Conservation (phyloP, 2,888 invertebrate genomes). For the Ceraclea dissimilis region DNA sequence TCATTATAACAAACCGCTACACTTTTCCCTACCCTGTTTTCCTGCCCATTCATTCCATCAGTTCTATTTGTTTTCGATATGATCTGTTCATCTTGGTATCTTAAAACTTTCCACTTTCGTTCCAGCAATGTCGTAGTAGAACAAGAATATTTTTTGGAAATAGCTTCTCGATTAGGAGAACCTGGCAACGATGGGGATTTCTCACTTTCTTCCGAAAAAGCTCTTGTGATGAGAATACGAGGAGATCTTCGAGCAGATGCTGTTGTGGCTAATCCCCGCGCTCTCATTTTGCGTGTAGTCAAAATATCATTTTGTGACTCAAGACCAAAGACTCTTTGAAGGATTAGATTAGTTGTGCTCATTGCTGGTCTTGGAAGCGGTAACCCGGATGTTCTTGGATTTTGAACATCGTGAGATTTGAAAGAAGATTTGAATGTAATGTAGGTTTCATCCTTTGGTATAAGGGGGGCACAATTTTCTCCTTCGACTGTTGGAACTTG, state of each 20-base stretch:
- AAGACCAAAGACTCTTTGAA: constrained; percentile 52
- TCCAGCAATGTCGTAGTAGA: constrained; percentile 36
- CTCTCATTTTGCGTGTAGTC: constrained; percentile 27
- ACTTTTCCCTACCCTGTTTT: not conserved
- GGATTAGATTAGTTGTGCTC: constrained; percentile 51
- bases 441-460: constrained; percentile 29
- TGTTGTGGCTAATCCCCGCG: constrained; percentile 27
- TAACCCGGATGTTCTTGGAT: constrained; percentile 39
- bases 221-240: constrained; percentile 63
- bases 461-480: constrained; percentile 27
- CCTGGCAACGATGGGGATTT: constrained; percentile 41
- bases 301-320: constrained; percentile 31
- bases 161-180: constrained; percentile 32
- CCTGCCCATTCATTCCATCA: constrained; percentile 29
- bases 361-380: constrained; percentile 46
- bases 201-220: constrained; percentile 66
- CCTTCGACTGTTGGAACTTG: constrained; percentile 53
- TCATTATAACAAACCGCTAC: constrained; percentile 10
- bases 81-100: constrained; percentile 27
- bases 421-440: constrained; percentile 28
- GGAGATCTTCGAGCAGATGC: constrained; percentile 50
- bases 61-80: constrained; percentile 29
- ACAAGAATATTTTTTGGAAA: constrained; percentile 35
- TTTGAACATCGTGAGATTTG: constrained; percentile 21
- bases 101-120: constrained; percentile 35